Evolutionary conservation across 2,888 invertebrate genomes (phyloP).

Genomic region (Vanessa cardui): DNA sequence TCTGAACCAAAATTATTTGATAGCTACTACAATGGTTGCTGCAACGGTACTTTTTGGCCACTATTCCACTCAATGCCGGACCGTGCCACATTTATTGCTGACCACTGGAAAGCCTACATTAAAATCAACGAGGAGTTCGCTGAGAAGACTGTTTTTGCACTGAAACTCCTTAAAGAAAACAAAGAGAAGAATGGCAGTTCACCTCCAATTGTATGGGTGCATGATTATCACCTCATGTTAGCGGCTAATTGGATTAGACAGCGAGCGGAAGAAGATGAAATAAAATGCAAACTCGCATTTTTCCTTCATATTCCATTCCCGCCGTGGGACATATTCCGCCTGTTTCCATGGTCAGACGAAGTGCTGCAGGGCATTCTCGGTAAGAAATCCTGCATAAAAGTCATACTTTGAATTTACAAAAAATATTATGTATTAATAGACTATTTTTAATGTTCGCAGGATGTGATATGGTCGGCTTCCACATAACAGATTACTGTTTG

Average conservation of each 20-base stretch:
- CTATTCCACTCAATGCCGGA: constrained; percentile 97
- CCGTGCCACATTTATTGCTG: constrained; percentile 90
- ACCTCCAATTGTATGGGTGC: constrained; percentile 94
- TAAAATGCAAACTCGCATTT: constrained; percentile 92
- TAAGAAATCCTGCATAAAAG: constrained; percentile 53
- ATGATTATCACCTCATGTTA: constrained; percentile 97
- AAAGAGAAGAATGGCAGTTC: constrained; percentile 68
- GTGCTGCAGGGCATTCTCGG: constrained; percentile 95
- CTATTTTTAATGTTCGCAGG: constrained; percentile 68
- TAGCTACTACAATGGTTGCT: constrained; percentile 95
- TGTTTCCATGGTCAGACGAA: constrained; percentile 97
- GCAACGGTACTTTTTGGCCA: constrained; percentile 96
- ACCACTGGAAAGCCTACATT: constrained; percentile 92
- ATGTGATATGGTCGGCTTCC: constrained; percentile 96
- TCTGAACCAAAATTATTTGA: constrained; percentile 90
- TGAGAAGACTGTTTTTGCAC: constrained; percentile 87
- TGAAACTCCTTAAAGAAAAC: constrained; percentile 79
- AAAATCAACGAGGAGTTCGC: constrained; percentile 93
- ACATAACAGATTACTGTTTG: constrained; percentile 94
- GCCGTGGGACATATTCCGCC: constrained; percentile 95
- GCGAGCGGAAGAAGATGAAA: constrained; percentile 89
- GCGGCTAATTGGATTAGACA: constrained; percentile 94
- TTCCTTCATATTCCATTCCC: constrained; percentile 98
- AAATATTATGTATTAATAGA: constrained; percentile 1
- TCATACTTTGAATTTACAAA: neutral